Conservation (phyloP, 1,140 invertebrate species). For the Caenorhabditis tropicalis region DNA sequence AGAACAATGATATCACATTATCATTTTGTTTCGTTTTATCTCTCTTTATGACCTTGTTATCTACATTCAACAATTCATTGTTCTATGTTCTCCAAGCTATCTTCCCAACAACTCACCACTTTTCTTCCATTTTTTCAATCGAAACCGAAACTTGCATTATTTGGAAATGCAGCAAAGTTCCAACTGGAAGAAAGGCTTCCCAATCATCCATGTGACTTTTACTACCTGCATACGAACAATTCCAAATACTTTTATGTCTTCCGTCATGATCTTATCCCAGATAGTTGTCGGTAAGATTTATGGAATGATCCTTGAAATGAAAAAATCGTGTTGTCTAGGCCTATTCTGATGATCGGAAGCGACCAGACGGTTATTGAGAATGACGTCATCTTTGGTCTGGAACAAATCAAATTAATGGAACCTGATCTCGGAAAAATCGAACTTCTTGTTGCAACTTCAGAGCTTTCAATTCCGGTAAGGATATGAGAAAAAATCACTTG, state of each 20-base stretch:
- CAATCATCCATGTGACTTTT: conserved; percentile 18
- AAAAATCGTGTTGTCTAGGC: neutral
- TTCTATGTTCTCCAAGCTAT: neutral
- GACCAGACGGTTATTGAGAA: neutral
- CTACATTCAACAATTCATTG: neutral
- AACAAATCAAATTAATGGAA: conserved; percentile 4
- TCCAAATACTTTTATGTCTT: neutral
- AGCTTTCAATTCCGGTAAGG: neutral
- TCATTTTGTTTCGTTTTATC: neutral
- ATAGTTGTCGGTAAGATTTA: conserved; percentile 8
- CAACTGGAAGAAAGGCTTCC: conserved; percentile 7
- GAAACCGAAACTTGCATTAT: neutral
- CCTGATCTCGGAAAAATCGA: conserved; percentile 8
- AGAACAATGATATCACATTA: neutral
- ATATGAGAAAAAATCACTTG: no score
- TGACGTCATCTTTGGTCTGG: conserved; percentile 9
- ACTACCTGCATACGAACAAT: neutral
- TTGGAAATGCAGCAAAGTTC: conserved; percentile 5
- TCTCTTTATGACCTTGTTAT: neutral
- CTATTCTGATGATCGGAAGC: conserved; percentile 29
- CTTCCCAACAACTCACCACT: neutral
- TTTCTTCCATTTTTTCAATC: neutral
- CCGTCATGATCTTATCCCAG: neutral
- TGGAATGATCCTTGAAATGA: neutral
- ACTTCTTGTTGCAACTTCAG: neutral